These are phyloP conservation scores for Noctua pronuba DNA, from an alignment of 2,888 invertebrate species.

Conservation along the genomic window DNA sequence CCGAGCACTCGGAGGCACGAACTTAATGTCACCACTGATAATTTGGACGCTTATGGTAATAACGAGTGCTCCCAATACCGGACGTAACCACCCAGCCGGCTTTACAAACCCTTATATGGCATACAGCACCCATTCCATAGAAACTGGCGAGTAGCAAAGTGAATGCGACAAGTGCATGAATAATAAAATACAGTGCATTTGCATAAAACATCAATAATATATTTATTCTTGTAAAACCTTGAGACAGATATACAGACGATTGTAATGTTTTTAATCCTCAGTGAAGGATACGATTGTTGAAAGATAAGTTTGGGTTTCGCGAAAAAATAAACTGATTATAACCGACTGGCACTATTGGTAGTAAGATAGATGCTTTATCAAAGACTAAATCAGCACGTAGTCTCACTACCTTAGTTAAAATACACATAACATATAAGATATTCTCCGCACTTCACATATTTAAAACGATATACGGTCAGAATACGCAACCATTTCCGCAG, in stretches of 20 bases:
- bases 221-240: conserved; percentile 54
- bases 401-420: background rate
- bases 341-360: background rate
- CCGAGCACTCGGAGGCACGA: conserved; percentile 46
- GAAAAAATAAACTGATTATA: conserved; percentile 15
- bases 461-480: conserved; percentile 16
- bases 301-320: conserved; percentile 17
- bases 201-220: conserved; percentile 26
- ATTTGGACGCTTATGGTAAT: conserved; percentile 69
- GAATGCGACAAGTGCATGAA: conserved; percentile 44
- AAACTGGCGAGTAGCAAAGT: conserved; percentile 47
- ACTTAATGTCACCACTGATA: conserved; percentile 65
- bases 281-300: conserved; percentile 33
- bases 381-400: background rate
- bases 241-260: conserved; percentile 52
- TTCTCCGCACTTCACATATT: background rate
- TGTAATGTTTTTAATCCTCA: conserved; percentile 39
- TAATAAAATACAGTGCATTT: conserved; percentile 38
- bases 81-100: conserved; percentile 47
- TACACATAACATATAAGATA: background rate
- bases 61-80: conserved; percentile 64
- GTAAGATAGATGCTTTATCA: conserved; percentile 6
- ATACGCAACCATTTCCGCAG: conserved; percentile 39
- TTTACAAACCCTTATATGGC: conserved; percentile 61
- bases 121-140: conserved; percentile 53